These are phyloP conservation scores for Dermochelys coriacea DNA, from an alignment of 2,797 vertebrate species.

Conservation along the genomic window DNA sequence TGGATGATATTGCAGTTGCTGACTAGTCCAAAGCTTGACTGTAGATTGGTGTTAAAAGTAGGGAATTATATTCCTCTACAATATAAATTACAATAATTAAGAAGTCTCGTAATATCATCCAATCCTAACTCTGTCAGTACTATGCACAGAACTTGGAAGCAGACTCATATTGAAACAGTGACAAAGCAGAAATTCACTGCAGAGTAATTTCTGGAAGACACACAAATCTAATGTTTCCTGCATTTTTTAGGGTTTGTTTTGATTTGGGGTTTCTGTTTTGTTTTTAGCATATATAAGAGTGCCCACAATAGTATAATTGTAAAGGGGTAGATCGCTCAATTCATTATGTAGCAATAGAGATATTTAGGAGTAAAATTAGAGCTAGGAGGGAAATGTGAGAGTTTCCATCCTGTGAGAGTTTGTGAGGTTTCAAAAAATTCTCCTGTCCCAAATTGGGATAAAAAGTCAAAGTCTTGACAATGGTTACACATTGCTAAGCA, in stretches of 20 bases:
- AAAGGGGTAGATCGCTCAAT: neutral
- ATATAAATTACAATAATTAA: neutral
- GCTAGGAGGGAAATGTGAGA: neutral
- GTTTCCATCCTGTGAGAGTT: neutral
- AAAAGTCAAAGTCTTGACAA: neutral
- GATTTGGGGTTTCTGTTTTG: neutral
- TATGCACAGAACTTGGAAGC: neutral
- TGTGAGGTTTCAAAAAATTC: neutral
- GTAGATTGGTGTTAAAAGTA: neutral
- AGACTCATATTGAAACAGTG: neutral
- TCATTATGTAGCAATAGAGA: neutral
- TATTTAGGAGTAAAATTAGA: neutral
- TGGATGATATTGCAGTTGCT: neutral
- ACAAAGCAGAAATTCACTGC: neutral
- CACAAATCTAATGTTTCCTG: rapidly evolving
- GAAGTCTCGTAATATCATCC: neutral
- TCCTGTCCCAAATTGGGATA: neutral
- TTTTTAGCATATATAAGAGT: rapidly evolving
- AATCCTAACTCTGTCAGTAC: neutral
- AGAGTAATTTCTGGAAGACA: neutral
- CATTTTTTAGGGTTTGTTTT: neutral
- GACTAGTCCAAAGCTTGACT: neutral
- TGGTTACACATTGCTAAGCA: neutral
- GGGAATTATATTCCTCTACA: neutral
- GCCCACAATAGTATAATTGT: neutral